Base-by-base conservation (phyloP, 2,888 invertebrate genomes). In the Leucania comma region DNA sequence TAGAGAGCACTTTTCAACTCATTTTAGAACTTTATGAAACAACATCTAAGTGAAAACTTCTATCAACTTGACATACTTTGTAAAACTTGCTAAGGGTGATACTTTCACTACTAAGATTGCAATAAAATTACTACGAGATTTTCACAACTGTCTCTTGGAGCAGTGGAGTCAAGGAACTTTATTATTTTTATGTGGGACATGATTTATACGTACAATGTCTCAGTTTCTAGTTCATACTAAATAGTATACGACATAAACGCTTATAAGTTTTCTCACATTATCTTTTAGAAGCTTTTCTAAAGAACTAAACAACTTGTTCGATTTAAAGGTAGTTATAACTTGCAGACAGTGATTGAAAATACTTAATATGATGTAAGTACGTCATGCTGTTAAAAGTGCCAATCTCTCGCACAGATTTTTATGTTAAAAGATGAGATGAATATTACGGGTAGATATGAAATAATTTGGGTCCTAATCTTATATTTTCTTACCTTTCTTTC, bases 61-160 rank as follows among this genome's bases (percentile, higher is more conserved):
- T 17, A 74, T 32, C 22, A 53, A 0, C 26, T 48, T 35, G 9
- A 14, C 51, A 12, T 32, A 54, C 24, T 50, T 9, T 26, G 12
- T 32, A 9, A 32, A 56, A 65, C 51, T 53, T 29, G 20, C 17
- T 64, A 26, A 53, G 53, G 22, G 22, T 48, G 12, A 24, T 22
- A 59, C 20, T 69, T 54, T 59, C 48, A 26, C 17, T 32, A 32
- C 20, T 26, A 56, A 35, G 20, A 42, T 42, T 64, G 54, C 42
- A 69, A 82, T 69, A 62, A 75, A 68, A 78, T 74, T 48, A 72
- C 72, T 69, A 67, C 29, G 56, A 72, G 53, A 57, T 66, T 59
- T 58, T 72, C 46, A 59, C 67, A 60, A 56, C 38, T 54, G 54
- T 66, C 38, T 8, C 51, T 61, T 50, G 24, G 22, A 53, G 22